phyloP scores from a whole-genome alignment of 2,888 invertebrate genomes.

The Trachelus stipa region DNA sequence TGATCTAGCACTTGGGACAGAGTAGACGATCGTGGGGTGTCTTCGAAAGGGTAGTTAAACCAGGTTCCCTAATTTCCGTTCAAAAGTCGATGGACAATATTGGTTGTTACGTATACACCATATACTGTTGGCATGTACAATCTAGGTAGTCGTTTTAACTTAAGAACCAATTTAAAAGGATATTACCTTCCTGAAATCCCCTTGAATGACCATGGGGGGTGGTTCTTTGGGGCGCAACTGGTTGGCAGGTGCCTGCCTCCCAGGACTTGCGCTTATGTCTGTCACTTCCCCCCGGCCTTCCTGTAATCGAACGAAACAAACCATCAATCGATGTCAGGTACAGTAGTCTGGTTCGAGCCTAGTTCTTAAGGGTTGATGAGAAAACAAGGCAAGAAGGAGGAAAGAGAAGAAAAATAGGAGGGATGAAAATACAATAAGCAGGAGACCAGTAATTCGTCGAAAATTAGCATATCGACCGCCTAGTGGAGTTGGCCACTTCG shows the following conservation, averaged over 20 bases:
- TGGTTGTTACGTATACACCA: background rate
- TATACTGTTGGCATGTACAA: background rate
- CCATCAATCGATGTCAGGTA: conserved; percentile 1
- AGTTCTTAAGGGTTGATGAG: background rate
- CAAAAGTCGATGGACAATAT: background rate
- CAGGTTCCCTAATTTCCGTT: background rate
- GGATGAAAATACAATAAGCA: background rate
- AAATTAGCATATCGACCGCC: background rate
- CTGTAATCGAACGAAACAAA: conserved; percentile 66
- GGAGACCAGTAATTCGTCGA: background rate
- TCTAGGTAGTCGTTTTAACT: background rate
- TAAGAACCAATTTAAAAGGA: background rate
- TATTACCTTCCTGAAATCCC: conserved; percentile 89
- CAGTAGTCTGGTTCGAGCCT: background rate
- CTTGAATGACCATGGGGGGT: conserved; percentile 87
- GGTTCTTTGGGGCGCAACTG: conserved; percentile 73
- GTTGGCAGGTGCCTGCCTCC: conserved; percentile 77
- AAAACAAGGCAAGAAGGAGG: background rate
- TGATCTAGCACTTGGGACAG: background rate
- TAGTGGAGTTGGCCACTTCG: conserved; percentile 10
- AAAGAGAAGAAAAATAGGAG: background rate
- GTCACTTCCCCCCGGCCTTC: conserved; percentile 92
- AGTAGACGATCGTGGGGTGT: background rate
- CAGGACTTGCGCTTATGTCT: conserved; percentile 90
- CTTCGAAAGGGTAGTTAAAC: background rate